A percentile compares a stretch with the other conserved stretches of the same genome.
Conservation (phyloP, 2,113 vertebrate species). For the Muntiacus reevesi region DNA sequence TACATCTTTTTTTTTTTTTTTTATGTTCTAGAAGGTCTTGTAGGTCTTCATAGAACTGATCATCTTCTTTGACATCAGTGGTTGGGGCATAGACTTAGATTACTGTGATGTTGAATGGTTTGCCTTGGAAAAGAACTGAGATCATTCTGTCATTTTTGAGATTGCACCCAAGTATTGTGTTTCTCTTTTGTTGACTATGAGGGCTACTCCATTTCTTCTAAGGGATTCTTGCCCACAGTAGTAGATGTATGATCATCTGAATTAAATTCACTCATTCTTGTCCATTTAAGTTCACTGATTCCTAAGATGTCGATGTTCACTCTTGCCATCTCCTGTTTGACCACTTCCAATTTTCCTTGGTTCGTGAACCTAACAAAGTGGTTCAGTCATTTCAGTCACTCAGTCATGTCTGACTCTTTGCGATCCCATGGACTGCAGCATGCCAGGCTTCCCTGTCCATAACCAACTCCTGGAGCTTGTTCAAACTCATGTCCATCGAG, state of each 20-base stretch:
- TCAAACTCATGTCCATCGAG: neutral
- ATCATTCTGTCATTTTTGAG: neutral
- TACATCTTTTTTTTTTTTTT: neutral
- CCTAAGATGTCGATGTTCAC: neutral
- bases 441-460: neutral
- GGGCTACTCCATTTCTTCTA: neutral
- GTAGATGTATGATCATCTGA: neutral
- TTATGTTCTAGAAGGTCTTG: neutral
- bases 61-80: neutral
- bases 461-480: neutral
- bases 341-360: neutral
- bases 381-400: neutral
- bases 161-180: neutral
- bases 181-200: neutral
- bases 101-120: neutral
- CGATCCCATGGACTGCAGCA: accelerated
- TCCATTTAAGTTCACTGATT: neutral
- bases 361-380: neutral
- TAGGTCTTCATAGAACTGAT: neutral
- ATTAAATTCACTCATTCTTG: neutral
- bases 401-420: neutral
- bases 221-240: neutral
- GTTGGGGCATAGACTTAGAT: neutral
- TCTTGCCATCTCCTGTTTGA: neutral
- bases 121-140: neutral